Evolutionary conservation across 2,113 vertebrate species (phyloP).

Genomic region (Pandion haliaetus): DNA sequence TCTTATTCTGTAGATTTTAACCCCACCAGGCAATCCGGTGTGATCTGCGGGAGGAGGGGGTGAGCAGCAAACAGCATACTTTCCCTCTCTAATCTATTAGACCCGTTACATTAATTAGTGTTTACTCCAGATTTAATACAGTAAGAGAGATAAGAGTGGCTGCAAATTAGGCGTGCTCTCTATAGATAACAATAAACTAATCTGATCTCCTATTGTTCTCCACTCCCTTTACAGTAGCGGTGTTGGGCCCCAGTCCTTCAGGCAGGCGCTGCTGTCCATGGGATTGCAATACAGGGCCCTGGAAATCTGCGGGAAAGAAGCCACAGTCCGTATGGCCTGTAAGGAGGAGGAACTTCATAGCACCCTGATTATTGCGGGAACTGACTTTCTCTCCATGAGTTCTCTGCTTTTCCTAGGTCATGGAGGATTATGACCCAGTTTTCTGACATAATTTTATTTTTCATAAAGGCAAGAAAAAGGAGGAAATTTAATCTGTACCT

Average conservation of each 20-base stretch:
- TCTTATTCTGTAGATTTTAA: not conserved
- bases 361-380: not conserved
- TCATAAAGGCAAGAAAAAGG: not conserved
- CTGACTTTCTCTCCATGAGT: not conserved
- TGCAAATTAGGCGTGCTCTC: not conserved
- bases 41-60: not conserved
- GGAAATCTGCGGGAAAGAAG: not conserved
- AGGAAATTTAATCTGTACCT: not conserved
- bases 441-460: not conserved
- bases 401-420: not conserved
- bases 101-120: constrained; percentile 21
- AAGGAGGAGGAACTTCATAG: not conserved
- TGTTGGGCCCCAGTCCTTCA: not conserved
- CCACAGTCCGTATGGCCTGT: rapidly evolving
- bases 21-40: not conserved
- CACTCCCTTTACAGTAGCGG: not conserved
- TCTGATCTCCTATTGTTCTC: not conserved
- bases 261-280: not conserved
- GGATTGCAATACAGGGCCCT: not conserved
- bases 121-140: not conserved
- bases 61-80: not conserved
- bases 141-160: not conserved
- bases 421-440: not conserved
- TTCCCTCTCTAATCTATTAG: not conserved
- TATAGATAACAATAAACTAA: not conserved